phyloP scores from a whole-genome alignment of 2,113 vertebrate genomes.

The Phalacrocorax pelagicus region DNA sequence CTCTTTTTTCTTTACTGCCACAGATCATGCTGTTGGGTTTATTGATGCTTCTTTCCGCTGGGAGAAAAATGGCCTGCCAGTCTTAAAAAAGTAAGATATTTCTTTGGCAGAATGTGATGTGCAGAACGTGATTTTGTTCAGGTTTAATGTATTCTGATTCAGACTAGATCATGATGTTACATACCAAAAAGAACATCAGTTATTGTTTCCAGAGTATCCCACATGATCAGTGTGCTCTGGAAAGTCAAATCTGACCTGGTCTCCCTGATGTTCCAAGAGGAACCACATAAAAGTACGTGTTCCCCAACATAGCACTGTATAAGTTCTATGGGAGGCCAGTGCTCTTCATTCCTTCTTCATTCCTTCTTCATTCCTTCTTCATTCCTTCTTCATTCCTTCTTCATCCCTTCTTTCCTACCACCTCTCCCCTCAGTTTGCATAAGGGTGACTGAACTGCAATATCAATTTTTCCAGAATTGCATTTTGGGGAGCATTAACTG shows the following conservation, averaged over 20 bases:
- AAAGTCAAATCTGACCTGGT: neutral
- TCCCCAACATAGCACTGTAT: neutral
- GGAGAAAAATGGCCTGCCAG: constrained; percentile 31
- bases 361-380: too few relatives aligned
- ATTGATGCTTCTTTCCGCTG: constrained; percentile 60
- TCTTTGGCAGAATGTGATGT: neutral
- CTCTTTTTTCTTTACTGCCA: neutral
- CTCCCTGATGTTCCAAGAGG: neutral
- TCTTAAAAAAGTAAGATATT: constrained; percentile 64
- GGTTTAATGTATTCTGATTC: neutral
- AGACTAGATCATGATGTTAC: neutral
- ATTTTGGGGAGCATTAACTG: neutral
- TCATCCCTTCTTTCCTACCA: neutral
- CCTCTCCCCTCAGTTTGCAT: neutral
- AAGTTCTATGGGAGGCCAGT: neutral
- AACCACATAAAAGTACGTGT: neutral
- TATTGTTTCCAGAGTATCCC: neutral
- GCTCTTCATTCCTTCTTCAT: neutral
- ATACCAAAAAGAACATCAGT: neutral
- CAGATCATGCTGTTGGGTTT: constrained; percentile 61
- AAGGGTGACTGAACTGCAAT: neutral
- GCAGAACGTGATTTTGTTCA: neutral
- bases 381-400: neutral
- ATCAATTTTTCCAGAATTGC: neutral
- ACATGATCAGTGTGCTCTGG: neutral